A percentile compares a stretch with the other conserved stretches of the same genome.
phyloP scores from a whole-genome alignment of 92 coral and sea anemone species.

The Siderastrea siderea region DNA sequence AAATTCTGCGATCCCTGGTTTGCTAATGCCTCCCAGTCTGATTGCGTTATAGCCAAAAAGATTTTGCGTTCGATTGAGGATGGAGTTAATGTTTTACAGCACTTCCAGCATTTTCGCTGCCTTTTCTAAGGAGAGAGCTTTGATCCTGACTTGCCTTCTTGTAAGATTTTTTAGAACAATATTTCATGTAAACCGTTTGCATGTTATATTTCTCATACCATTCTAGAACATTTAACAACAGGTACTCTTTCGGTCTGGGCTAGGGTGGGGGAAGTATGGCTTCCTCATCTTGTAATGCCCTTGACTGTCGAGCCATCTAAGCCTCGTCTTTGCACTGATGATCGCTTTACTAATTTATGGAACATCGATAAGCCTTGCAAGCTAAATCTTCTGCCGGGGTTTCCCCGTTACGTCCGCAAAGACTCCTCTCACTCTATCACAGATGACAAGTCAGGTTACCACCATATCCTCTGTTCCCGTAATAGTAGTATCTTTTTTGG shows the following conservation, averaged over 20 bases:
- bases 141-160: slow-evolving; percentile 42
- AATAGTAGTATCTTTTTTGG: slow-evolving; percentile 61
- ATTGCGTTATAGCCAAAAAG: background rate
- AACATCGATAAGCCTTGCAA: no score
- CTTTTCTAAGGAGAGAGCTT: slow-evolving; percentile 24
- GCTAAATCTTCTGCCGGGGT: no score
- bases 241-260: no score
- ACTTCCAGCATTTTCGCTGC: slow-evolving; percentile 42
- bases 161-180: slow-evolving; percentile 36
- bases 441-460: slow-evolving; percentile 58
- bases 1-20: no score
- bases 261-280: no score
- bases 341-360: no score
- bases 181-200: slow-evolving; percentile 50
- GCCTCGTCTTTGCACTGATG: no score
- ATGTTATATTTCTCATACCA: slow-evolving; percentile 3
- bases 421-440: slow-evolving; percentile 20
- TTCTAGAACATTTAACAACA: no score
- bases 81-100: slow-evolving; percentile 47
- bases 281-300: no score
- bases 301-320: no score
- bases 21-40: no score
- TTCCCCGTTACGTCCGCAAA: background rate
- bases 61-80: slow-evolving; percentile 32
- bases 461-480: slow-evolving; percentile 43